Evolutionary conservation across 92 coral and sea anemone genomes (phyloP).

Genomic region (Palythoa heliodiscus): DNA sequence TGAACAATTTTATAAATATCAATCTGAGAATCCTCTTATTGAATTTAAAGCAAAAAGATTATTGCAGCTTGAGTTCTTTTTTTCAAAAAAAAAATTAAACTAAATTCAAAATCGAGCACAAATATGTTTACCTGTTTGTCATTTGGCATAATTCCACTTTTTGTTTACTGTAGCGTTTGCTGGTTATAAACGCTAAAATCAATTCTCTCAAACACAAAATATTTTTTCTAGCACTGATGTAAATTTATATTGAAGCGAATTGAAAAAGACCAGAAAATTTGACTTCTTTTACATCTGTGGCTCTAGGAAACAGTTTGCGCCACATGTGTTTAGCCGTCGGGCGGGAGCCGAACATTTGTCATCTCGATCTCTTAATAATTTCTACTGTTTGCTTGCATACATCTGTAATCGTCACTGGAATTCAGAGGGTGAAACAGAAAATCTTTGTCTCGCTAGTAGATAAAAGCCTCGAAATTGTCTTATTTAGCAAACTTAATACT

Average conservation of each 20-base stretch:
- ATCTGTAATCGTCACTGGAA: slow-evolving; percentile 19
- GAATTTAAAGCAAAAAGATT: not conserved
- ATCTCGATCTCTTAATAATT: not conserved
- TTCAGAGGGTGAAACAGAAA: not conserved
- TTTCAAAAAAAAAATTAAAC: not conserved
- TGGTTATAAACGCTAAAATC: not conserved
- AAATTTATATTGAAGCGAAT: not conserved
- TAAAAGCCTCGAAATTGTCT: not conserved
- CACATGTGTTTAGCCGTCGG: slow-evolving; percentile 19
- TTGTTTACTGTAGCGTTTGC: not conserved
- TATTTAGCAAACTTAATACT: not conserved
- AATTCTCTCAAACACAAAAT: not conserved
- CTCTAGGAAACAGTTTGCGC: slow-evolving; percentile 28
- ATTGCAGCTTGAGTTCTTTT: not conserved
- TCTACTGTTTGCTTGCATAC: slow-evolving; percentile 23
- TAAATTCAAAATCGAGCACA: not conserved
- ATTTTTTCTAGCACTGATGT: not conserved
- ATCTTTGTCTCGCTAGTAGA: not conserved
- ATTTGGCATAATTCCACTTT: not conserved
- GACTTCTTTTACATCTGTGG: slow-evolving; percentile 37
- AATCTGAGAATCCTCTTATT: not conserved
- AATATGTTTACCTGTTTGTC: not conserved
- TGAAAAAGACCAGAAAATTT: slow-evolving; percentile 1
- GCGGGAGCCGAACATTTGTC: slow-evolving; percentile 8
- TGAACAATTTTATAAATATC: not conserved